Conservation (phyloP, 1,140 invertebrate genomes). For the Cheumatopsyche charites region DNA sequence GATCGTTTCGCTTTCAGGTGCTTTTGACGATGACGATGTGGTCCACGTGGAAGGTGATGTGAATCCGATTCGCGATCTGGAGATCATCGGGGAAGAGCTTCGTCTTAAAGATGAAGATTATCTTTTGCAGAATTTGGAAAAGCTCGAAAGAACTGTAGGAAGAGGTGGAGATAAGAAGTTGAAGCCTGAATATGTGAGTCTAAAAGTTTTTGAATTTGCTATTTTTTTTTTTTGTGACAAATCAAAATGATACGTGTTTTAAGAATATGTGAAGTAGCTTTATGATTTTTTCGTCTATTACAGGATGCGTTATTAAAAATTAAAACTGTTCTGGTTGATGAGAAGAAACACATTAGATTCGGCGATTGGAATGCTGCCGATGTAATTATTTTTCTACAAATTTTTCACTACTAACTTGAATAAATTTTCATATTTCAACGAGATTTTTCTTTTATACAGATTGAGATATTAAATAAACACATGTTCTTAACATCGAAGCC, state of each 20-base stretch:
- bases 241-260: background rate
- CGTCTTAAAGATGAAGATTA: conserved; percentile 93
- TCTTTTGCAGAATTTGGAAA: conserved; percentile 79
- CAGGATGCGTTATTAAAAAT: conserved; percentile 89
- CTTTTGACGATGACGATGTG: conserved; percentile 98
- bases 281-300: background rate
- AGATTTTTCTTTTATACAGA: conserved; percentile 66
- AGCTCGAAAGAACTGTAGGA: conserved; percentile 85
- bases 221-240: background rate
- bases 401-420: conserved; percentile 29
- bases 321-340: conserved; percentile 82
- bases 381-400: conserved; percentile 65
- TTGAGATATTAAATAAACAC: conserved; percentile 96
- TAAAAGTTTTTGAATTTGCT: background rate
- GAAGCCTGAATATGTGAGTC: conserved; percentile 93
- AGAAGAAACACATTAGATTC: conserved; percentile 93
- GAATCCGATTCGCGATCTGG: conserved; percentile 94
- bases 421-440: conserved; percentile 16
- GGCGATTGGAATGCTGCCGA: conserved; percentile 92
- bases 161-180: conserved; percentile 94
- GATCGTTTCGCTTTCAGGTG: conserved; percentile 66
- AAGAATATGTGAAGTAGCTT: too few species aligned
- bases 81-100: conserved; percentile 96
- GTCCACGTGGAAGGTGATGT: conserved; percentile 99
- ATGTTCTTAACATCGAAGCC: conserved; percentile 98